Evolutionary conservation across 2,113 vertebrate species (phyloP).

Genomic region (Microtus richardsoni): DNA sequence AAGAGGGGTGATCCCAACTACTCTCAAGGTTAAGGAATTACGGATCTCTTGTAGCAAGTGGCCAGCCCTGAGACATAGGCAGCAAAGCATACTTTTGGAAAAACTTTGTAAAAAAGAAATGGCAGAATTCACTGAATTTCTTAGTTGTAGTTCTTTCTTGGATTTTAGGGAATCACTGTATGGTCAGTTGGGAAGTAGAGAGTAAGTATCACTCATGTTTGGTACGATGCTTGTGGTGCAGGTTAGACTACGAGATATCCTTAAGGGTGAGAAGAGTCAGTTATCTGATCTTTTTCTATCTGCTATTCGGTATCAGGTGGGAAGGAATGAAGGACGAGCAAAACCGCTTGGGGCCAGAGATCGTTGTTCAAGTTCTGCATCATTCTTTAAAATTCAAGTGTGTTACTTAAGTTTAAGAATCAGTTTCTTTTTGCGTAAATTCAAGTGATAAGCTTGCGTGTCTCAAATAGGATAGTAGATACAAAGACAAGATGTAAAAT

Average conservation of each 20-base stretch:
- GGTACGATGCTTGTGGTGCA: background rate
- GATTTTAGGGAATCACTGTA: background rate
- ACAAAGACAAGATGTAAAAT: background rate
- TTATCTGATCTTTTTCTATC: background rate
- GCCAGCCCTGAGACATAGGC: background rate
- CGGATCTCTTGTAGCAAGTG: background rate
- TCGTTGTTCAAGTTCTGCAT: background rate
- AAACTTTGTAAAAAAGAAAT: background rate
- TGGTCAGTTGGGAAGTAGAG: background rate
- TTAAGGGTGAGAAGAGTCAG: conserved; percentile 19
- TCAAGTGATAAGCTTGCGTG: background rate
- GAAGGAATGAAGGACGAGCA: background rate
- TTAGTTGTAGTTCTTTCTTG: background rate
- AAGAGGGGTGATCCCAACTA: background rate
- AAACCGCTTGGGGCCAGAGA: background rate
- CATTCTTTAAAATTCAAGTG: background rate
- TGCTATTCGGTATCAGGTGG: background rate
- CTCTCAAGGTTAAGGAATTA: conserved; percentile 8
- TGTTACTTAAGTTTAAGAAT: background rate
- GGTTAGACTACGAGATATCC: background rate
- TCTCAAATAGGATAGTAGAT: background rate
- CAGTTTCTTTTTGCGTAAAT: background rate
- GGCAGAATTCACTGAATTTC: background rate
- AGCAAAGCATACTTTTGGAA: conserved; percentile 41
- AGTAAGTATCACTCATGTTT: background rate